Base-by-base conservation (phyloP, 1,140 invertebrate species). In the Orchesella cincta region DNA sequence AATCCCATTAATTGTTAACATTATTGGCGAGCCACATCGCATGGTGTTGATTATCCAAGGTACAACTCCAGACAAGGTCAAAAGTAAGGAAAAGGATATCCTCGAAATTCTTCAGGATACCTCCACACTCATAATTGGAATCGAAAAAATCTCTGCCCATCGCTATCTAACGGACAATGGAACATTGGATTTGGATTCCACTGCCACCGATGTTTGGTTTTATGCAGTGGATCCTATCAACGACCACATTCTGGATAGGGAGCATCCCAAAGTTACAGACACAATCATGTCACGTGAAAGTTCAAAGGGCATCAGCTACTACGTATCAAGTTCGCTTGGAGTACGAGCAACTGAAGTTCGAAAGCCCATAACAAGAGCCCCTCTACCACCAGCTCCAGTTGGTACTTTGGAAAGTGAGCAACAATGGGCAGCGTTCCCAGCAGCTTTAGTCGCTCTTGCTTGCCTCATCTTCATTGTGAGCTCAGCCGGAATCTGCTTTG, bases 191-290 rank as follows among this genome's bases (percentile, higher is more conserved):
- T 89, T 87, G 23, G 92, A 93, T 84, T 86, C 88, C 0, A 86
- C 89, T n/a, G 92, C 91, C 8, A 94, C 93, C 0, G 93, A 95
- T 83, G 88, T 95, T 1, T 95, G 93, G 92, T 92, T 96, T 84
- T 95, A 95, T 81, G 87, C 92, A 0, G 88, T 96, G 26, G 93
- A 96, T 87, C 93, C 93, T 0, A 88, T 88, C 35, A 92, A 90
- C 0, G 93, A 93, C 74, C 88, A 86, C 51, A 92, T 96, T 79
- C 83, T 96, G 20, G 85, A 88, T 5, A 88, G 91, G 35, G 93
- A 94, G 82, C 90, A 90, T 79, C 88, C 89, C 2, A 84, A 88
- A 52, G 88, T 95, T 16, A 88, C 90, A 81, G 90, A 89, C 33
- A 80, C 76, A n/a, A 80, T 82, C 26, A 79, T 80, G 79, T 75